These are phyloP conservation scores for Glossophaga mutica DNA, from an alignment of 2,797 vertebrate genomes.

Conservation along the genomic window DNA sequence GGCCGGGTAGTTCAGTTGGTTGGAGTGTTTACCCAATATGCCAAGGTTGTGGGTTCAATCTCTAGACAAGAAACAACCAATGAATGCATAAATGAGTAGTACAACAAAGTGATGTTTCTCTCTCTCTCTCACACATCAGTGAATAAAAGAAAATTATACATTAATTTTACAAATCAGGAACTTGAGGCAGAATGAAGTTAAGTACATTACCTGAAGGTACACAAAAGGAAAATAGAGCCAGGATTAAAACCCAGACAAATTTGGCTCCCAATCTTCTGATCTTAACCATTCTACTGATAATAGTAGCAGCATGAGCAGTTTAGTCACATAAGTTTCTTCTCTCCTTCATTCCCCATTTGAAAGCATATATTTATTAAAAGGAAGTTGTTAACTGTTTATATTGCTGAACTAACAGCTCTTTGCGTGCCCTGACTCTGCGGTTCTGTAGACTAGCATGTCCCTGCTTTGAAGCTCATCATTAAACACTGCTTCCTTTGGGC, in stretches of 20 bases:
- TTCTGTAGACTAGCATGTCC: not conserved
- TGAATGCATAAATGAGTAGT: too few relatives aligned
- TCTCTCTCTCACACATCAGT: not conserved
- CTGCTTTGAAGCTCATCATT: not conserved
- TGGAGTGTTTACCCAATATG: too few relatives aligned
- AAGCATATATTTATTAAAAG: not conserved
- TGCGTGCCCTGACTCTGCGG: not conserved
- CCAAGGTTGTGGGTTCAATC: too few relatives aligned
- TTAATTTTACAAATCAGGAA: not conserved
- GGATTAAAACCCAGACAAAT: not conserved
- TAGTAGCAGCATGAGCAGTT: not conserved
- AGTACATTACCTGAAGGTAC: not conserved
- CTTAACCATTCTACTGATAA: not conserved
- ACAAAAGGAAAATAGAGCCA: conserved; percentile 3
- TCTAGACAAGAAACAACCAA: too few relatives aligned
- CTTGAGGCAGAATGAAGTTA: not conserved
- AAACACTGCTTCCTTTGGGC: not conserved
- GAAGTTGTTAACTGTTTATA: not conserved
- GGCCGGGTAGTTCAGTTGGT: too few relatives aligned
- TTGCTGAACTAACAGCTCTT: not conserved
- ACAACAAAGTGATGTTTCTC: not conserved
- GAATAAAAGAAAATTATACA: not conserved
- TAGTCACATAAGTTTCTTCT: not conserved
- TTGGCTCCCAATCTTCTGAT: not conserved
- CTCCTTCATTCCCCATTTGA: not conserved